Percentiles rank a stretch among this genome's conserved stretches.
Conservation (phyloP, 2,797 vertebrate species). For the Morus bassanus region DNA sequence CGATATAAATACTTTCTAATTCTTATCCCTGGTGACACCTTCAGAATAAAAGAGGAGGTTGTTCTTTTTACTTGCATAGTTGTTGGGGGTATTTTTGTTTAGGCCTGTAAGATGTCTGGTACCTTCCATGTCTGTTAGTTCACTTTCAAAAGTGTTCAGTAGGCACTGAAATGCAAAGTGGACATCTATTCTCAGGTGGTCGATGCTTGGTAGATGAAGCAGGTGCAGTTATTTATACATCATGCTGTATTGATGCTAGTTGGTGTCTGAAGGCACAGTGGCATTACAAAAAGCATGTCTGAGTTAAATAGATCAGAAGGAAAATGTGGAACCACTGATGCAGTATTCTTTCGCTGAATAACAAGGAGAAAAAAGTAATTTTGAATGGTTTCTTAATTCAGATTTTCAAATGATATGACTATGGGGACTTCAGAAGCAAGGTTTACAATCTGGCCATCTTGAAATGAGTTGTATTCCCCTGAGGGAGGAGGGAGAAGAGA, state of each 20-base stretch:
- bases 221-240: rapidly evolving
- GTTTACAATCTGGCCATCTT: not conserved
- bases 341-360: not conserved
- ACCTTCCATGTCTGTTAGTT: not conserved
- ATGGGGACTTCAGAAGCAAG: not conserved
- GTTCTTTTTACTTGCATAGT: not conserved
- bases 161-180: not conserved
- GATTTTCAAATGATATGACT: not conserved
- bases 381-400: not conserved
- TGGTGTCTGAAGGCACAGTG: not conserved
- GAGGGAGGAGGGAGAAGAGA: not conserved
- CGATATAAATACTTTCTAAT: not conserved
- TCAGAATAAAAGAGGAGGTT: not conserved
- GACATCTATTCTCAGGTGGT: not conserved
- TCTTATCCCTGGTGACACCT: not conserved
- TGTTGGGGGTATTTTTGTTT: not conserved
- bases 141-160: not conserved
- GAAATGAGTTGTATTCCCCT: not conserved
- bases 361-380: not conserved
- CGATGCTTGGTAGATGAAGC: not conserved
- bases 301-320: not conserved
- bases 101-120: not conserved
- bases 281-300: not conserved
- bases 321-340: not conserved
- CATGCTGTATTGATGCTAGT: not conserved